Evolutionary conservation across 1,140 invertebrate genomes (phyloP), one percentile per base, ranked within the genome.

Genomic region (Drosophila grimshawi): DNA sequence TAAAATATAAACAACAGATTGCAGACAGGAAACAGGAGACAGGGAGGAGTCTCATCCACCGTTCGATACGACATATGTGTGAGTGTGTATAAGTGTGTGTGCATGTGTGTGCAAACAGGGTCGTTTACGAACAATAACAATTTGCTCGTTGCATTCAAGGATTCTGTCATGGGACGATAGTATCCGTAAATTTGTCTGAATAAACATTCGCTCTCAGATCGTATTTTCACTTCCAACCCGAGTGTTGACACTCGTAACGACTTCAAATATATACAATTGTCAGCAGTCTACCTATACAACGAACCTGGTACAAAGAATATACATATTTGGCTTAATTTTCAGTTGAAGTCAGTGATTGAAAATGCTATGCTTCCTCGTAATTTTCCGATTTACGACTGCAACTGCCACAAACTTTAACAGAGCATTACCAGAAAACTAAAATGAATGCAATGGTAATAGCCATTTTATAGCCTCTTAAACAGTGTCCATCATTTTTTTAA

Each of bases 141-240:
- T 63, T 78, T 78, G 6, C 72, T 67, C 52, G 19, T 45, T 69
- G 57, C 68, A 46, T 43, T 48, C 51, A 59, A 27, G 39, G 39
- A n/a, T 11, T 32, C 6, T 35, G 27, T 8, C 39, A n/a, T 59
- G 35, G 33, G 3, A 3, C 46, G 37, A 8, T 11, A 29, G 53
- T 51, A 41, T 64, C 62, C 43, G 53, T 52, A 63, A 69, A 81
- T 86, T 86, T 76, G 64, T 86, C 75, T 78, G 67, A 86, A 86
- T 86, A 75, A 86, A 65, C 63, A 52, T 8, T 35, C 43, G 60
- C 48, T 39, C 57, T 11, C 62, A 59, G 41, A 61, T 63, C 67
- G 41, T 37, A 66, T 43, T 51, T 49, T 37, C 30, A 39, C 27
- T 39, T 41, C 11, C 48, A 33, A 60, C 51, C 37, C 27, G 63